Evolutionary conservation across 2,113 vertebrate genomes (phyloP), one percentile per base, ranked within the genome.

Genomic region (Hymenochirus boettgeri): DNA sequence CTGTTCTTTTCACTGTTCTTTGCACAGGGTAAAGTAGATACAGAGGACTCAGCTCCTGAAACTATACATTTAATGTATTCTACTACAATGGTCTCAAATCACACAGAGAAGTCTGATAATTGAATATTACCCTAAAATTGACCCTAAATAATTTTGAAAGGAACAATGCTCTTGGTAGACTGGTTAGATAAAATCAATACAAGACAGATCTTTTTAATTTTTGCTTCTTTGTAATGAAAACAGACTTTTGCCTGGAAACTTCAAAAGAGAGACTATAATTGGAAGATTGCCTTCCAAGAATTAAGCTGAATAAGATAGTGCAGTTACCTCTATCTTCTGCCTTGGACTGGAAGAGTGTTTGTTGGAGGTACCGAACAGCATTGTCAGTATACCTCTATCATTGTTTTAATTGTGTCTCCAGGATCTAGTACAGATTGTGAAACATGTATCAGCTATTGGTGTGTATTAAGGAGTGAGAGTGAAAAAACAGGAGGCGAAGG

Each of bases 241-340:
- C 45, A 48, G 24, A 48, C 45, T 47, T 21, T 27, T 51, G 61
- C 42, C 50, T 54, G 35, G 15, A 63, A 51, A 27, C 22, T 13
- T 31, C 29, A 17, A 24, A 54, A 63, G 50, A 63, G 46, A 12
- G 61, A 54, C 33, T 29, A 45, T 63, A 54, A 63, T 54, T 63
- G 61, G 51, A 27, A 37, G 61, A 7, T 31, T 63, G 61, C 33
- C 61, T 54, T 33, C 29, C 9, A 54, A 5, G 26, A 51, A 39
- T 35, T n/a, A n/a, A 33, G 19, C 59, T 47, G 45, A 22, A 61
- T 39, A 33, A 35, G 51, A 18, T 50, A 37, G 33, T 24, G 33
- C 39, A 27, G 51, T 54, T 63, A 63, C 51, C 48, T 54, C 50
- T 23, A 10, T 25, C 61, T 42, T 54, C 53, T 63, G 23, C 39